A percentile compares a stretch with the other conserved stretches of the same genome.
Conservation (phyloP, 2,888 invertebrate genomes). For the Odontothrips loti region DNA sequence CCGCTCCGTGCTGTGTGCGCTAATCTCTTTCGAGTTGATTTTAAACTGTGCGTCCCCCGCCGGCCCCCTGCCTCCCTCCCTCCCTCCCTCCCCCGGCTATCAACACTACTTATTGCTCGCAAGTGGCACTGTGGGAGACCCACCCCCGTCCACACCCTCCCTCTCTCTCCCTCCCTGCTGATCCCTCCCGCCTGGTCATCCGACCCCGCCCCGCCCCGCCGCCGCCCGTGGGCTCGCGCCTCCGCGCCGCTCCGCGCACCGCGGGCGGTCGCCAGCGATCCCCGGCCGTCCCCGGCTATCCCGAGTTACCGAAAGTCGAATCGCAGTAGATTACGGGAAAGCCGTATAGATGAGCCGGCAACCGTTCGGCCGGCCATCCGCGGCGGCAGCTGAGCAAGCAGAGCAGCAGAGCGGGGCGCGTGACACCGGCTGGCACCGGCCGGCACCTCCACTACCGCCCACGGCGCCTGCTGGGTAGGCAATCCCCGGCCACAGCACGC, state of each 20-base stretch:
- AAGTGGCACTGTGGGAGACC: neutral
- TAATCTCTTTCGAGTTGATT: slow-evolving; percentile 25
- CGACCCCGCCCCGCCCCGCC: neutral
- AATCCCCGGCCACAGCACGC: too few relatives aligned
- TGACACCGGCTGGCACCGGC: neutral
- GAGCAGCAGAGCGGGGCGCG: neutral
- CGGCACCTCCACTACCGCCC: too few relatives aligned
- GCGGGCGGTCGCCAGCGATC: neutral
- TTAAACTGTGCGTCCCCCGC: neutral
- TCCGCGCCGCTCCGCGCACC: neutral
- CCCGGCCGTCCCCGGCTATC: neutral
- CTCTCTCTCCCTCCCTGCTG: neutral
- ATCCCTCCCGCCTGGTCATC: too few relatives aligned
- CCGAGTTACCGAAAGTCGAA: neutral
- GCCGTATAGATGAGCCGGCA: too few relatives aligned
- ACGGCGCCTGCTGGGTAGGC: too few relatives aligned
- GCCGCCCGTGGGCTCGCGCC: neutral
- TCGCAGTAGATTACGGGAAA: too few relatives aligned
- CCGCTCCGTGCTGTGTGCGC: neutral
- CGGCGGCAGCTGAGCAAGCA: neutral
- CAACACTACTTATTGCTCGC: slow-evolving; percentile 1
- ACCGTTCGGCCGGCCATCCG: neutral
- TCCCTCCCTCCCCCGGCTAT: neutral
- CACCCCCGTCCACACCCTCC: neutral
- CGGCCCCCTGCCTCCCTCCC: neutral